Evolutionary conservation across 2,888 invertebrate genomes (phyloP).

Genomic region (Phengaris alcon): DNA sequence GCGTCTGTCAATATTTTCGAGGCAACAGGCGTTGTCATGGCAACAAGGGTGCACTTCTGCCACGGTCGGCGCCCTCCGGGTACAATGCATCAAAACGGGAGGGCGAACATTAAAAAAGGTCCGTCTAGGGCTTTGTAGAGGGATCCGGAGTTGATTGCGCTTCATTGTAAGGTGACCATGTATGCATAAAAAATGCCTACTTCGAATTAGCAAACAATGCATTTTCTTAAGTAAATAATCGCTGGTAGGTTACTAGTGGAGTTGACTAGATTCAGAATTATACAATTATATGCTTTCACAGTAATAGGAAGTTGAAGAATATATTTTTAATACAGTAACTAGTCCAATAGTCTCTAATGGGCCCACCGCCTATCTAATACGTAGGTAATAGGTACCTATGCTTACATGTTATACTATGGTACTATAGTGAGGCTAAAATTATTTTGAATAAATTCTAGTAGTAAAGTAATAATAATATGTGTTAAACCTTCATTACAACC

Average conservation of each 20-base stretch:
- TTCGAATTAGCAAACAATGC: neutral
- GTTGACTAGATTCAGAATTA: neutral
- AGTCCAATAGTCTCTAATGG: neutral
- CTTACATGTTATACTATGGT: too few species aligned
- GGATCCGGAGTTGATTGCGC: constrained; percentile 46
- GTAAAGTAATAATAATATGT: neutral
- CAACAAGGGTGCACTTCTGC: constrained; percentile 64
- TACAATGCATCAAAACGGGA: constrained; percentile 61
- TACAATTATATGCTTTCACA: neutral
- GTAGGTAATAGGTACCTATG: too few species aligned
- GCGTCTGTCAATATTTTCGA: constrained; percentile 69
- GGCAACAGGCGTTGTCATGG: constrained; percentile 71
- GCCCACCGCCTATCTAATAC: neutral
- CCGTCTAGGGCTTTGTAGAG: constrained; percentile 61
- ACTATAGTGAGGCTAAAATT: too few species aligned
- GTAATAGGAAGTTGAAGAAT: too few species aligned
- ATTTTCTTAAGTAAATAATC: neutral
- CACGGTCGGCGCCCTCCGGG: constrained; percentile 64
- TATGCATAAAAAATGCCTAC: constrained; percentile 36
- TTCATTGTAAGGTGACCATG: constrained; percentile 39
- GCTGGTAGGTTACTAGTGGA: neutral
- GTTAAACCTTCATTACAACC: neutral
- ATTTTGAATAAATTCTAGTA: too few species aligned
- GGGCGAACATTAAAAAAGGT: constrained; percentile 60
- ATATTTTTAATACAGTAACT: neutral